Percentiles rank a stretch among this genome's conserved stretches.
Conservation (phyloP, 2,888 invertebrate genomes). For the Acanthococcus lagerstroemiae region DNA sequence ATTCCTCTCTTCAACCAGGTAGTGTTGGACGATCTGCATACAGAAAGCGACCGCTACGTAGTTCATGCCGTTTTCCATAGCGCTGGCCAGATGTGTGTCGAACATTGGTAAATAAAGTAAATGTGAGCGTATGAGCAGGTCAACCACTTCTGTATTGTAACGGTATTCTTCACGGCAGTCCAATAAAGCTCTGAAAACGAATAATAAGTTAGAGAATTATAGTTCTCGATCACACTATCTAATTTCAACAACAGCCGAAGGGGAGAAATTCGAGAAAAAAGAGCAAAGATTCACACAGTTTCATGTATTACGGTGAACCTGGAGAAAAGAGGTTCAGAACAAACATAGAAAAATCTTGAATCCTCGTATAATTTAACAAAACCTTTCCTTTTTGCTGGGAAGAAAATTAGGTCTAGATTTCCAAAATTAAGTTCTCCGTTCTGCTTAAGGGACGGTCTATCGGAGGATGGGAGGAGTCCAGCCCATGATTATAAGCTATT, state of each 20-base stretch:
- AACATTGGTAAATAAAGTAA: constrained; percentile 67
- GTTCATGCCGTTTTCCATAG: constrained; percentile 77
- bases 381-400: too few relatives aligned
- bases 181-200: constrained; percentile 47
- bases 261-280: neutral
- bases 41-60: constrained; percentile 74
- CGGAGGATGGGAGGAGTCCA: too few relatives aligned
- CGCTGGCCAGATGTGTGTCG: constrained; percentile 69
- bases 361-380: too few relatives aligned
- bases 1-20: constrained; percentile 73
- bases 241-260: too few relatives aligned
- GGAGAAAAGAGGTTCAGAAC: too few relatives aligned
- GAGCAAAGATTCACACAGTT: neutral
- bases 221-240: too few relatives aligned
- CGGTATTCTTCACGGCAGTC: constrained; percentile 82
- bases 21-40: constrained; percentile 80
- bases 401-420: too few relatives aligned
- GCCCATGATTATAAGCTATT: too few relatives aligned
- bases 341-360: too few relatives aligned
- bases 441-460: too few relatives aligned
- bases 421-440: too few relatives aligned
- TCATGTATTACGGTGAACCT: neutral
- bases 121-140: constrained; percentile 72
- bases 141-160: constrained; percentile 85
- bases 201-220: neutral